Base-by-base conservation (phyloP, 2,797 vertebrate genomes). In the Poliocrania exsul region DNA sequence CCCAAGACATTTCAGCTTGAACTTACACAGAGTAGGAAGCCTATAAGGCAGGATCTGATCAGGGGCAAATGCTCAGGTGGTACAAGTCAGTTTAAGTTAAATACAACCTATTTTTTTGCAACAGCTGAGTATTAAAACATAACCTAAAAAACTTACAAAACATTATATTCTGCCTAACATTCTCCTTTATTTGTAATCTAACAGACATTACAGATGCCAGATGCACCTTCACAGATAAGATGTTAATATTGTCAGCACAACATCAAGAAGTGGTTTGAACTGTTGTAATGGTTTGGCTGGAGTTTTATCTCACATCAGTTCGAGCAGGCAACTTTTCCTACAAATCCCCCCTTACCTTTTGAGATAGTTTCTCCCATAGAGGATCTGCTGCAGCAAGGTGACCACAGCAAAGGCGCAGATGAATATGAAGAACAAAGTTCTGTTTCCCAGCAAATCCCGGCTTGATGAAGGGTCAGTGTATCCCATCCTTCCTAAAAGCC, bases 371-470 rank as follows among this genome's bases (percentile, higher is more conserved):
- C 99, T 99, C 31, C 99, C 99, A 11, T 99, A 99, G 46, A 99
- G 98, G 94, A 99, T 99, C 97, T 99, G 99, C 96, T 99, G 99
- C 97, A 99, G 97, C 89, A 99, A 98, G 77, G 99, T 99, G 96
- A 99, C 99, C 95, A 99, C 97, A 57, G 99, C 99, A 94, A 99
- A 99, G 91, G 99, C 99, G 98, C 99, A 99, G 97, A 99, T 99
- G 97, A 99, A 99, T 87, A 99, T 99, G 95, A 99, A 99, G 93
- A 99, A 99, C 96, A 99, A 98, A 94, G 99, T 99, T 97, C 99
- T 98, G 97, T 99, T 99, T 90, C 99, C 99, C 96, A 99, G 97
- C 96, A 99, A 95, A 94, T 99, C 99, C 97, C 99, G 98, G 97
- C 98, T 98, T 62, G 97, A 98, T 2, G 99, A 98, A 96, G 99